Percentiles rank a stretch among this genome's conserved stretches.
These are phyloP conservation scores for Petrocephalus schoutedeni DNA, from an alignment of 2,797 vertebrate genomes.

Conservation along the genomic window DNA sequence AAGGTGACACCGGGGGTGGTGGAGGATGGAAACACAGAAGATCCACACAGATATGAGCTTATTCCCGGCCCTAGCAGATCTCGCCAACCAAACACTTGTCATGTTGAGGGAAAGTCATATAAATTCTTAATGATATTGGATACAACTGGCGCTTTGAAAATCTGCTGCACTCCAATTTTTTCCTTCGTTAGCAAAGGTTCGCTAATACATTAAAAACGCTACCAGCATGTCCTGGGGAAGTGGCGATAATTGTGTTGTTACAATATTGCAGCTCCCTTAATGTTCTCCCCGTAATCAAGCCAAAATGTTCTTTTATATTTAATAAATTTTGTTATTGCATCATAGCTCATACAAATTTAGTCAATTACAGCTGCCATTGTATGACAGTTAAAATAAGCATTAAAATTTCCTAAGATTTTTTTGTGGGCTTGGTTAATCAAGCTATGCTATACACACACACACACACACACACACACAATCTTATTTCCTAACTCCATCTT, in stretches of 20 bases:
- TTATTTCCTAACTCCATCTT: slow-evolving; percentile 23
- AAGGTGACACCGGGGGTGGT: slow-evolving; percentile 66
- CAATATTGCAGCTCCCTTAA: slow-evolving; percentile 84
- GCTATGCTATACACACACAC: slow-evolving; percentile 63
- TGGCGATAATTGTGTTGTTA: slow-evolving; percentile 81
- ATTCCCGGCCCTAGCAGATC: slow-evolving; percentile 72
- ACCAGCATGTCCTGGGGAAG: slow-evolving; percentile 84
- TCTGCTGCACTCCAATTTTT: slow-evolving; percentile 89
- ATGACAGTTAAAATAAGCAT: slow-evolving; percentile 86
- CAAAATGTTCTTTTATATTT: slow-evolving; percentile 74
- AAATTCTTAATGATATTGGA: slow-evolving; percentile 95
- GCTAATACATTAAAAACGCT: slow-evolving; percentile 86
- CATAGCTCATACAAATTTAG: slow-evolving; percentile 81
- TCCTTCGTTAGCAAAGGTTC: slow-evolving; percentile 86
- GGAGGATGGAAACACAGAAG: slow-evolving; percentile 55
- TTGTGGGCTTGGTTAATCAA: slow-evolving; percentile 82
- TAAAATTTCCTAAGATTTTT: slow-evolving; percentile 77
- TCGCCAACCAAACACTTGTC: slow-evolving; percentile 84
- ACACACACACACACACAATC: slow-evolving; percentile 52
- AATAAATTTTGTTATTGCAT: slow-evolving; percentile 85
- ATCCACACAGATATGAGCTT: slow-evolving; percentile 44
- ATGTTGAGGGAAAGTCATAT: slow-evolving; percentile 84
- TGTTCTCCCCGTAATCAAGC: slow-evolving; percentile 88
- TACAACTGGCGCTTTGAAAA: slow-evolving; percentile 89
- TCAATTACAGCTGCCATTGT: slow-evolving; percentile 80